Conservation (phyloP, 37 sponge, comb jelly and placozoan genomes). For the Chondrosia reniformis region DNA sequence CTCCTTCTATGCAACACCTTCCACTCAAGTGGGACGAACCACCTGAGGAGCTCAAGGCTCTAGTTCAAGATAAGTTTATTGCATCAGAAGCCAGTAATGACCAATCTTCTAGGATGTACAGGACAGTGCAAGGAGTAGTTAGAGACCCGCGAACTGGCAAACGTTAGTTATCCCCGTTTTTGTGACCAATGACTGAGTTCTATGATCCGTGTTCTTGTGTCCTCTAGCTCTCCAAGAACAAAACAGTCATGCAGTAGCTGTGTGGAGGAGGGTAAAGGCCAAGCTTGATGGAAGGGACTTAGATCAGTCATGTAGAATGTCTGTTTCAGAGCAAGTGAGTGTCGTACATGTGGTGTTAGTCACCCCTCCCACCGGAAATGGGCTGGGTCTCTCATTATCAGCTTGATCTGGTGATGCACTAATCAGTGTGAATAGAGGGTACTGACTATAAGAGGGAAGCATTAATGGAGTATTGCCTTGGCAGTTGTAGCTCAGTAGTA, state of each 20-base stretch:
- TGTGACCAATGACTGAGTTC: not conserved
- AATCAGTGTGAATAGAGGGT: too few relatives aligned
- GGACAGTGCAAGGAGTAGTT: conserved; percentile 63
- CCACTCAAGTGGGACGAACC: too few relatives aligned
- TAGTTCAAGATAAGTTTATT: too few relatives aligned
- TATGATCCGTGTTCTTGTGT: not conserved
- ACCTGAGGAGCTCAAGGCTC: too few relatives aligned
- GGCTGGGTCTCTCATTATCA: too few relatives aligned
- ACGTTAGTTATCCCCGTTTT: conserved; percentile 38
- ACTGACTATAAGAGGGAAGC: too few relatives aligned
- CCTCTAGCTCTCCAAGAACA: conserved; percentile 79
- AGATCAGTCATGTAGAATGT: conserved; percentile 56
- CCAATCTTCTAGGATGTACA: conserved; percentile 48
- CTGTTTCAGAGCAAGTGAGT: conserved; percentile 85
- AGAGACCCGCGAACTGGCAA: conserved; percentile 84
- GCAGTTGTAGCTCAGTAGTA: too few relatives aligned
- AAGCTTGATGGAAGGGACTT: conserved; percentile 92
- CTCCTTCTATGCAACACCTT: not conserved
- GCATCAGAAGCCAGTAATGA: too few relatives aligned
- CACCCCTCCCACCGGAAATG: too few relatives aligned
- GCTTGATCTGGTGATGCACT: too few relatives aligned
- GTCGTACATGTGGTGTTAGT: too few relatives aligned
- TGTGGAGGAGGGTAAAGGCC: conserved; percentile 92
- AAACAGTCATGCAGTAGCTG: conserved; percentile 87
- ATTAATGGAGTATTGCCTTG: too few relatives aligned